Evolutionary conservation across 2,888 invertebrate species (phyloP), one percentile per base, ranked within the genome.

Genomic region (Drepana falcataria): DNA sequence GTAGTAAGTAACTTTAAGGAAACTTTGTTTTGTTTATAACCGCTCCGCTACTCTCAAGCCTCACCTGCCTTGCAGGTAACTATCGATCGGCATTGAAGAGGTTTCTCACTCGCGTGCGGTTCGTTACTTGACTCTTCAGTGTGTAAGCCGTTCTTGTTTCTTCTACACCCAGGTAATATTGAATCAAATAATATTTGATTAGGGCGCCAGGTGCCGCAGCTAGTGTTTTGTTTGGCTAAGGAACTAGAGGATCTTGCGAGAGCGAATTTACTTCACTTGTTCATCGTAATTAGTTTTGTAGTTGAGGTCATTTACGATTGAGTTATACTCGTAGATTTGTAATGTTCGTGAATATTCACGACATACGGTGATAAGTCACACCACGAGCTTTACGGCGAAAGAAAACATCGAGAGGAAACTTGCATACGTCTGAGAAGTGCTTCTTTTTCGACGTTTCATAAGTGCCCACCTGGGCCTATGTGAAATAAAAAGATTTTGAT

Each of bases 111-210:
- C 79, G 21, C 83, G 81, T 80, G 83, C 71, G 86, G 87, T 87
- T 88, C 87, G 86, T 87, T 87, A 87, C 81, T 62, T 73, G 65
- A 72, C 77, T 77, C 81, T 59, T 74, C 66, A 71, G 67, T 58
- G 69, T 65, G 65, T 55, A 58, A 64, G 63, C 68, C 75, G 81
- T 74, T 77, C 79, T 73, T 75, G 78, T 66, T 68, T 63, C 69
- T 75, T 74, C 55, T 55, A 57, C 59, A 60, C 64, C 57, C 57
- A 75, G 77, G 77, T 78, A 78, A 79, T 87, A 87, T 87, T 84
- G 77, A 77, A 82, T 82, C 77, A 76, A 74, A 83, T 81, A 83
- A 83, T 83, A 85, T 84, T 84, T 82, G 83, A 81, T 82, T 73
- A 81, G 72, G 71, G 66, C 52, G 65, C 59, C 83, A 82, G 79